Evolutionary conservation across 2,113 vertebrate genomes (phyloP), one percentile per base, ranked within the genome.

Genomic region (Phyllopteryx taeniolatus): DNA sequence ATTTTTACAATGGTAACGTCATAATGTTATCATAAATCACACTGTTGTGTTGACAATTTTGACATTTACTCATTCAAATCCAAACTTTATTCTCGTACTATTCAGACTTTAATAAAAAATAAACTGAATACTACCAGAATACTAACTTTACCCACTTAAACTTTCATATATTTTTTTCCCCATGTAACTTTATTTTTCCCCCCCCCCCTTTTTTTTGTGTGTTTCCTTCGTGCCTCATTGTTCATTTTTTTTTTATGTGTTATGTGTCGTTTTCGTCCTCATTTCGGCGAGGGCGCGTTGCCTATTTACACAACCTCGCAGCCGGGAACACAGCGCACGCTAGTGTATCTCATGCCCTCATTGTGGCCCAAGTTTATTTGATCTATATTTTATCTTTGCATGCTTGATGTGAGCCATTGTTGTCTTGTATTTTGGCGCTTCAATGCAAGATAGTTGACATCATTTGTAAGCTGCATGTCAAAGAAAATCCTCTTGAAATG

Each of bases 371-470:
- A 64, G n/a, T 61, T 61, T 57, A 19, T 49, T 57, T 3, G 65
- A 5, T 39, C 7, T 35, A 9, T 17, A 35, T 49, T 35, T 35
- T 42, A 20, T 57, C 22, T 63, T 42, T 78, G 76, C 81, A 82
- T 79, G 67, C 63, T 72, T 15, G 74, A 60, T 62, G 22, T 10
- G n/a, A 70, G 51, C 66, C 73, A 27, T 73, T 19, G 61, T 79
- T 51, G 66, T 83, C 57, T 77, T 11, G 19, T 68, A 13, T 62
- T 60, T 71, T 72, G 63, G 17, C 77, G 22, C 60, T 70, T 14
- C 80, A 31, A 76, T 70, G 74, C 74, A 78, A 84, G 80, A 72
- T 59, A 39, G 42, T 59, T n/a, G 49, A 7, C 10, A 68, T 71
- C 68, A 67, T 54, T 56, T 74, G 8, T 62, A 10, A 59, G 46